A percentile compares a stretch with the other conserved stretches of the same genome.
phyloP scores from a whole-genome alignment of 2,113 vertebrate species.

The Fukomys damarensis region DNA sequence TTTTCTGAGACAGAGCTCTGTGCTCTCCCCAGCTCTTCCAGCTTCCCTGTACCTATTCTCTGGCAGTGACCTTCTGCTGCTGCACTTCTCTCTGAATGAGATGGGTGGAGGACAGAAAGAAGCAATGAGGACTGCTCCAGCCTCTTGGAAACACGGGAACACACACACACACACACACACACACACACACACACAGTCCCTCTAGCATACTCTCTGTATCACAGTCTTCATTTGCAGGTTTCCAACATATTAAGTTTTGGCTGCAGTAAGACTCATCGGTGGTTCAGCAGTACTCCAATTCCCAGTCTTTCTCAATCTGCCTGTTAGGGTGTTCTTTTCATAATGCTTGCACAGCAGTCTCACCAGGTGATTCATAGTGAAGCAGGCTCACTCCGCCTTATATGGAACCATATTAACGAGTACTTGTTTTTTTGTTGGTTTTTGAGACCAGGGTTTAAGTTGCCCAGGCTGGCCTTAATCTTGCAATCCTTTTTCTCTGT shows the following conservation, averaged over 20 bases:
- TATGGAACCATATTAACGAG: neutral
- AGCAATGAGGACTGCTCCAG: neutral
- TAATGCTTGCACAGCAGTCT: neutral
- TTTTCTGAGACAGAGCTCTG: neutral
- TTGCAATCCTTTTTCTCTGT: neutral
- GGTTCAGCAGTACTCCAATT: neutral
- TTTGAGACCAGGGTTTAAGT: neutral
- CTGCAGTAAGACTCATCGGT: neutral
- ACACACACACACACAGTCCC: no score
- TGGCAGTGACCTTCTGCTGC: neutral
- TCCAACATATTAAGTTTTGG: neutral
- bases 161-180: no score
- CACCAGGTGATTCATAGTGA: neutral
- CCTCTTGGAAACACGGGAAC: neutral
- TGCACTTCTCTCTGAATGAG: neutral
- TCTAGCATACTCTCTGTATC: neutral
- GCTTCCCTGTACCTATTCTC: neutral
- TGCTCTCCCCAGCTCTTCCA: neutral
- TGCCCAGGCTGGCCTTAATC: neutral
- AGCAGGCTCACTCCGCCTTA: neutral
- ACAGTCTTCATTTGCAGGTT: neutral
- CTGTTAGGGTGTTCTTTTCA: neutral
- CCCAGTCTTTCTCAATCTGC: neutral
- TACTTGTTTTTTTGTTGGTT: neutral
- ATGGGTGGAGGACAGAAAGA: neutral